Evolutionary conservation across 2,888 invertebrate species (phyloP).

Genomic region (Drosophila nigricruria): DNA sequence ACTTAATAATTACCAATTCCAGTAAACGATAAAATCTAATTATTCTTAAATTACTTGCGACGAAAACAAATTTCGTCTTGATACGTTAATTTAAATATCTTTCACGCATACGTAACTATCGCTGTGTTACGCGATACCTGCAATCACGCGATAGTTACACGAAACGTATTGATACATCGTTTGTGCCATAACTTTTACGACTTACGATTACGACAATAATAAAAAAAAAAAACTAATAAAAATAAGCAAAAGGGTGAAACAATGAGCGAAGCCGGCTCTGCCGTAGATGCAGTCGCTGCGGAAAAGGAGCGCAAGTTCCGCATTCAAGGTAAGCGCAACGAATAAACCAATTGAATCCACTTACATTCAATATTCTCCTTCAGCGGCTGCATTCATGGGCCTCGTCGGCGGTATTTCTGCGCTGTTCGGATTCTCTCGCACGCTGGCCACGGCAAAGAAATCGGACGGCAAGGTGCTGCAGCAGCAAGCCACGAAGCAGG

Average conservation of each 20-base stretch:
- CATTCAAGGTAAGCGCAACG: conserved; percentile 68
- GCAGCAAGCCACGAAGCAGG: conserved; percentile 88
- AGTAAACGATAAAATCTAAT: no score
- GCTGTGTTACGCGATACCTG: background rate
- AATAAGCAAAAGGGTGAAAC: background rate
- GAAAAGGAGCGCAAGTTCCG: conserved; percentile 70
- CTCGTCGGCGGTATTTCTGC: conserved; percentile 89
- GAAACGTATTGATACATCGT: conserved; percentile 14
- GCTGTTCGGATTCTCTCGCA: conserved; percentile 92
- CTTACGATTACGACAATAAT: conserved; percentile 57
- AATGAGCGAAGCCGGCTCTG: conserved; percentile 50
- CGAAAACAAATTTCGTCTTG: background rate
- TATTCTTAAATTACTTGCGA: no score
- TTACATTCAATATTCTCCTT: background rate
- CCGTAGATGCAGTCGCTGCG: conserved; percentile 57
- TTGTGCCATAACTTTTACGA: background rate
- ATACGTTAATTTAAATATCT: background rate
- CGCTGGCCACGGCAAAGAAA: conserved; percentile 91
- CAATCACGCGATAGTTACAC: background rate
- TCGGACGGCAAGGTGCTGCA: conserved; percentile 92
- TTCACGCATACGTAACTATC: background rate
- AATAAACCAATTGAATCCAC: background rate
- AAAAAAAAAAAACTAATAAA: conserved; percentile 1
- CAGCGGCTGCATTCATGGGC: conserved; percentile 84
- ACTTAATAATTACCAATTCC: background rate